Conservation (phyloP, 2,113 vertebrate species). For the Anarrhichthys ocellatus region DNA sequence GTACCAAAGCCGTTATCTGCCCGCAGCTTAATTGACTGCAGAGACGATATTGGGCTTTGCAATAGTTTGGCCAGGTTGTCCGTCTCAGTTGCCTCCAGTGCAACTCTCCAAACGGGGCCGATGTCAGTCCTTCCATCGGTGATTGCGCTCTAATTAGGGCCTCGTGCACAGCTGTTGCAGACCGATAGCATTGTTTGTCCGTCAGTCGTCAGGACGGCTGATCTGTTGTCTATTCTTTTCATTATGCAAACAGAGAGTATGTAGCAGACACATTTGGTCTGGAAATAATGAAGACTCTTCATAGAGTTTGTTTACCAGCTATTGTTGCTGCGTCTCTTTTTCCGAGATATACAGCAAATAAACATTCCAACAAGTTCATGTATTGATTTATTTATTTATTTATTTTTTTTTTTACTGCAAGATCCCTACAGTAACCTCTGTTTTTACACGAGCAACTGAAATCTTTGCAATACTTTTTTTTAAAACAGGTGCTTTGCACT, state of each 20-base stretch:
- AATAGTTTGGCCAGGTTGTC: constrained; percentile 48
- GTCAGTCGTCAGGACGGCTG: constrained; percentile 42
- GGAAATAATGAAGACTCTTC: constrained; percentile 58
- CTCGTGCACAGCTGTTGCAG: constrained; percentile 66
- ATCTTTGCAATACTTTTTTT: not conserved
- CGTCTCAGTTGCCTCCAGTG: constrained; percentile 55
- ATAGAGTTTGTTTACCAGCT: constrained; percentile 37
- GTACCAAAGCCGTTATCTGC: constrained; percentile 37
- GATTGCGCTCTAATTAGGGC: constrained; percentile 68
- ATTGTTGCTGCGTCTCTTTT: not conserved
- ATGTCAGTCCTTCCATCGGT: constrained; percentile 47
- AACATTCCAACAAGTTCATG: constrained; percentile 5
- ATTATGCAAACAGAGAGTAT: constrained; percentile 49
- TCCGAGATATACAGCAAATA: constrained; percentile 1
- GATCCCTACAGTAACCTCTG: not conserved
- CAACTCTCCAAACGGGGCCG: constrained; percentile 37
- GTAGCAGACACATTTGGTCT: constrained; percentile 39
- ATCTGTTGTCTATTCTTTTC: constrained; percentile 60
- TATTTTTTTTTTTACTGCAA: not conserved
- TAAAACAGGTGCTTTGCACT: not conserved
- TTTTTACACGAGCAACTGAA: not conserved
- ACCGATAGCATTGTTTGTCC: constrained; percentile 68
- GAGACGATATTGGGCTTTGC: constrained; percentile 22
- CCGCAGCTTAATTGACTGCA: constrained; percentile 33
- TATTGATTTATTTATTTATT: constrained; percentile 7